These are phyloP conservation scores for Denticeps clupeoides DNA, from an alignment of 2,797 vertebrate species.

Conservation along the genomic window DNA sequence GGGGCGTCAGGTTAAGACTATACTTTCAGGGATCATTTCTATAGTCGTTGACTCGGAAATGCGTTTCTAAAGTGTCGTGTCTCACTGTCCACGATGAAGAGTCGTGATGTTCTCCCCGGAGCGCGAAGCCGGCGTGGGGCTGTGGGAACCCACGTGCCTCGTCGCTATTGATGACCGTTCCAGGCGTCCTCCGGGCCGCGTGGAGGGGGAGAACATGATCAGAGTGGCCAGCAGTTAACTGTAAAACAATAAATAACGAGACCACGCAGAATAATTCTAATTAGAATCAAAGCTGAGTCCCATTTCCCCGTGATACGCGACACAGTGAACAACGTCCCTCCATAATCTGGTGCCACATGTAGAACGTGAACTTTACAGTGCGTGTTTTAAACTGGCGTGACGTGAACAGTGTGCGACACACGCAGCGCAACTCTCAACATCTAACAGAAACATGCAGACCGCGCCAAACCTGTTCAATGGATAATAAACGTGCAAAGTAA, in stretches of 20 bases:
- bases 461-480: too few relatives aligned
- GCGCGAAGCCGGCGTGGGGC: slow-evolving; percentile 25
- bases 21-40: slow-evolving; percentile 71
- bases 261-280: not conserved
- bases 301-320: too few relatives aligned
- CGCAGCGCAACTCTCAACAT: too few relatives aligned
- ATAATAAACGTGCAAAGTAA: too few relatives aligned
- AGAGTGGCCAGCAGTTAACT: slow-evolving; percentile 18
- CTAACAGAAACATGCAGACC: too few relatives aligned
- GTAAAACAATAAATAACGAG: not conserved
- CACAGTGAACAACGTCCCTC: too few relatives aligned
- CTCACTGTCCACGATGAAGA: slow-evolving; percentile 49
- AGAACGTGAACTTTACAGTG: too few relatives aligned
- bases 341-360: too few relatives aligned
- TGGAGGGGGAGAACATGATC: slow-evolving; percentile 31
- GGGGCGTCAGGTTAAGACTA: slow-evolving; percentile 23
- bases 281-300: too few relatives aligned
- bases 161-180: slow-evolving; percentile 45
- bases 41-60: slow-evolving; percentile 50
- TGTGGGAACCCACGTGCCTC: not conserved
- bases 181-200: not conserved
- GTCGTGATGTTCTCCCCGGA: slow-evolving; percentile 17
- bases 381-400: too few relatives aligned
- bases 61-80: slow-evolving; percentile 45
- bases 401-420: too few relatives aligned